A percentile compares a stretch with the other conserved stretches of the same genome.
Evolutionary conservation across 2,113 vertebrate genomes (phyloP).

Genomic region (Edolisoma coerulescens): DNA sequence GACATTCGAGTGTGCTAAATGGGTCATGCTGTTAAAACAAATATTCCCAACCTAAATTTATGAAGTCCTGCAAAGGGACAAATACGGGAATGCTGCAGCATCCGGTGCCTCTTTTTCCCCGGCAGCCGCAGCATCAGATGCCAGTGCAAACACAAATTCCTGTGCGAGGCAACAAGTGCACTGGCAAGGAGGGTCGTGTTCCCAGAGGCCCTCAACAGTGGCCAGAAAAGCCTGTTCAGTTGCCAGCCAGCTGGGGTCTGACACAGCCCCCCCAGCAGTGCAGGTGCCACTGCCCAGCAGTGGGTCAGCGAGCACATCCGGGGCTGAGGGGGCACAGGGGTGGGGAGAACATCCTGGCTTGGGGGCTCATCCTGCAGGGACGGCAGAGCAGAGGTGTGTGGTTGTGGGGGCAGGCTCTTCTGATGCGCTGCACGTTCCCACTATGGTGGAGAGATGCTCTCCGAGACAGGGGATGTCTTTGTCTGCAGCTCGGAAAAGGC

Average conservation of each 20-base stretch:
- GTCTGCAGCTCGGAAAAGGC: background rate
- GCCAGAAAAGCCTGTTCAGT: background rate
- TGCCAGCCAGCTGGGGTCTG: background rate
- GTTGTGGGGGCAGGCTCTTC: background rate
- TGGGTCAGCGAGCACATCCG: rapidly evolving
- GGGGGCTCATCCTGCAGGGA: background rate
- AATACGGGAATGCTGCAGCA: background rate
- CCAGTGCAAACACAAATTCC: background rate
- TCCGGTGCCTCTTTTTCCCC: rapidly evolving
- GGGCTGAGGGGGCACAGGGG: background rate
- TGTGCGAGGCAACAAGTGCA: rapidly evolving
- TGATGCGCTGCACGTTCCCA: background rate
- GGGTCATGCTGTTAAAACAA: background rate
- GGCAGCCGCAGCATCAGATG: rapidly evolving
- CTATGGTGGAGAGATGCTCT: background rate
- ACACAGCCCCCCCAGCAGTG: background rate
- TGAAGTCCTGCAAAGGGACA: background rate
- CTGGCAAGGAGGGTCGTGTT: background rate
- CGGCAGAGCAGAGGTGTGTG: rapidly evolving
- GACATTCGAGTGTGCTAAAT: background rate
- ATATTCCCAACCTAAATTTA: background rate
- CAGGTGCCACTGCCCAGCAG: rapidly evolving
- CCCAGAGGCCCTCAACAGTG: background rate
- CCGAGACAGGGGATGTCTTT: background rate
- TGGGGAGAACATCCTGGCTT: rapidly evolving